These are phyloP conservation scores for Pantherophis guttatus DNA, from an alignment of 2,113 vertebrate species.

Conservation along the genomic window DNA sequence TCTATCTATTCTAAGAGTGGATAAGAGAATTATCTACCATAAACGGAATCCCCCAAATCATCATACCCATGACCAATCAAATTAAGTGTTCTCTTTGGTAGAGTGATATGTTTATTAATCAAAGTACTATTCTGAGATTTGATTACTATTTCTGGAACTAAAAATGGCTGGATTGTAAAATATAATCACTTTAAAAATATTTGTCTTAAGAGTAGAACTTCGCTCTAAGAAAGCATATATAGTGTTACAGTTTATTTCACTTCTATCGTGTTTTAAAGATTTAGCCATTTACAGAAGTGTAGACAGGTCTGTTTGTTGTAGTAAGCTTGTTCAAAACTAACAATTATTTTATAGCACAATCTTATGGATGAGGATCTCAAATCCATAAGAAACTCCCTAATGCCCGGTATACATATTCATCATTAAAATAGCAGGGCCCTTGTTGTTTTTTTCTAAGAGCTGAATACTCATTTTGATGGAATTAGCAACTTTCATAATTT, in stretches of 20 bases:
- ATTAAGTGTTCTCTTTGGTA: conserved; percentile 38
- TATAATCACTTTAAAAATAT: neutral
- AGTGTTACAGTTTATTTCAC: neutral
- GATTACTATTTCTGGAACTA: neutral
- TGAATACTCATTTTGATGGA: neutral
- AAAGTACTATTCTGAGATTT: conserved; percentile 18
- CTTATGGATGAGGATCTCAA: neutral
- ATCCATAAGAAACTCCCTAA: neutral
- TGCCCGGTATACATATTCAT: neutral
- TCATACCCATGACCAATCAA: conserved; percentile 11
- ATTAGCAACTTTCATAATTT: neutral
- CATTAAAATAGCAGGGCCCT: neutral
- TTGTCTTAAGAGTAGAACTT: neutral
- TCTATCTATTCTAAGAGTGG: conserved; percentile 53
- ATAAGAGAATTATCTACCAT: neutral
- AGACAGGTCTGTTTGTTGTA: neutral
- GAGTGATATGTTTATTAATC: neutral
- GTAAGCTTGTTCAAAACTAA: neutral
- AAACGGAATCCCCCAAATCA: conserved; percentile 20
- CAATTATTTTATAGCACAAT: neutral
- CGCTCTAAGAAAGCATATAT: neutral
- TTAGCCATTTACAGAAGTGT: neutral
- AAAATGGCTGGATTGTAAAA: neutral
- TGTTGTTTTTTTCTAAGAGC: neutral
- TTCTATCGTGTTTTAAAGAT: conserved; percentile 10